These are phyloP conservation scores for Polypedilum vanderplanki DNA, from an alignment of 1,140 invertebrate genomes.

Conservation along the genomic window DNA sequence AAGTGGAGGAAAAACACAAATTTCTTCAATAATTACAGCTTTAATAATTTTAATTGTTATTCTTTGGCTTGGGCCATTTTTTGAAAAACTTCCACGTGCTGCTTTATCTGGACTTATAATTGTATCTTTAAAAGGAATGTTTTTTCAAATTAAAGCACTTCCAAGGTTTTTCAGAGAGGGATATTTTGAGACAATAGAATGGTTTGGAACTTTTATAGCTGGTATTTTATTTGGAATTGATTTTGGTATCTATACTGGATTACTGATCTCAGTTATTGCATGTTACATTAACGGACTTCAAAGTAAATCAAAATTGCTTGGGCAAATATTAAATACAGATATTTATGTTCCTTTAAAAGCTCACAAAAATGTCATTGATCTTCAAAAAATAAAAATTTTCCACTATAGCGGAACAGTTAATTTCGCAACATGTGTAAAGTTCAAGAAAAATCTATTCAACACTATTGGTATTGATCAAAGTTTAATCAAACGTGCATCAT, in stretches of 20 bases:
- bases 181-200: slow-evolving; percentile 75
- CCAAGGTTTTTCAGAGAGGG: slow-evolving; percentile 66
- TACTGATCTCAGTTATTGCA: slow-evolving; percentile 38
- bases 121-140: slow-evolving; percentile 83
- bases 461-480: slow-evolving; percentile 35
- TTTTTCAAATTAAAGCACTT: slow-evolving; percentile 71
- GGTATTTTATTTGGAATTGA: slow-evolving; percentile 82
- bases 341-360: slow-evolving; percentile 41
- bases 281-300: slow-evolving; percentile 41
- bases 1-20: slow-evolving; percentile 66
- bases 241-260: slow-evolving; percentile 45
- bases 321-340: slow-evolving; percentile 38
- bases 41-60: slow-evolving; percentile 64
- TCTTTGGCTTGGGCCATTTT: slow-evolving; percentile 78
- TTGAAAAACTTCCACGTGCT: slow-evolving; percentile 70
- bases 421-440: slow-evolving; percentile 40
- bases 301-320: slow-evolving; percentile 37
- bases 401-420: slow-evolving; percentile 41
- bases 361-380: slow-evolving; percentile 39
- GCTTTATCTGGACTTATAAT: slow-evolving; percentile 82
- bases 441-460: slow-evolving; percentile 37
- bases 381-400: slow-evolving; percentile 40
- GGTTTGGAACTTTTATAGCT: slow-evolving; percentile 72
- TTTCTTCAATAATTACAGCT: slow-evolving; percentile 68
- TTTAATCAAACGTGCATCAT: slow-evolving; percentile 30